Conservation (phyloP, 2,888 invertebrate genomes). For the Orthosia gothica region DNA sequence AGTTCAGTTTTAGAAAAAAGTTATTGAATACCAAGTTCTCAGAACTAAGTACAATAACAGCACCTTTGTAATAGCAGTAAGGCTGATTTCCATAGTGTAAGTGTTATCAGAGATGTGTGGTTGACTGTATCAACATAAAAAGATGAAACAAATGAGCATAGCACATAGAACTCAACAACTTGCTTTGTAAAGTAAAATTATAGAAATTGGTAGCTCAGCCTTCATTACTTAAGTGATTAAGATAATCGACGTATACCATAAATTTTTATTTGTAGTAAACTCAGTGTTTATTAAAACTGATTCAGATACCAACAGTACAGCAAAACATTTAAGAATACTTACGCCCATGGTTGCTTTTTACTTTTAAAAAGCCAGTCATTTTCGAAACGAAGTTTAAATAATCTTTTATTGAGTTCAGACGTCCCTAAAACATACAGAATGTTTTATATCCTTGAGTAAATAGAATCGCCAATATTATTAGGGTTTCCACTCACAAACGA, state of each 20-base stretch:
- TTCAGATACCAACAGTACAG: constrained; percentile 1
- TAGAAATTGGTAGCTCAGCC: neutral
- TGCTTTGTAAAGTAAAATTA: neutral
- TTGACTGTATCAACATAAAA: neutral
- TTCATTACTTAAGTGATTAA: neutral
- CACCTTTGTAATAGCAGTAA: neutral
- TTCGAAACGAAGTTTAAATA: constrained; percentile 85
- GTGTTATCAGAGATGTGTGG: too few relatives aligned
- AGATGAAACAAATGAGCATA: neutral
- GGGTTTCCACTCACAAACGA: constrained; percentile 80
- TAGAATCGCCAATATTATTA: neutral
- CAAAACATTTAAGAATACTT: constrained; percentile 61
- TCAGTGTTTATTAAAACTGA: neutral
- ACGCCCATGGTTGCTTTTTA: constrained; percentile 89
- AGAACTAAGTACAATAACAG: too few relatives aligned
- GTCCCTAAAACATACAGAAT: constrained; percentile 81
- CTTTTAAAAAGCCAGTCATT: constrained; percentile 87
- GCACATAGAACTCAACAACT: neutral
- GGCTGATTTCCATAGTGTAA: neutral
- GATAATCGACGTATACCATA: neutral
- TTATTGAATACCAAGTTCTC: too few relatives aligned
- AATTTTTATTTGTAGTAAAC: neutral
- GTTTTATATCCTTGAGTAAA: constrained; percentile 14
- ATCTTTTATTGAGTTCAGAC: constrained; percentile 80
- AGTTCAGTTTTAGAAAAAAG: neutral